Base-by-base conservation (phyloP, 2,888 invertebrate genomes). In the Monopis laevigella region DNA sequence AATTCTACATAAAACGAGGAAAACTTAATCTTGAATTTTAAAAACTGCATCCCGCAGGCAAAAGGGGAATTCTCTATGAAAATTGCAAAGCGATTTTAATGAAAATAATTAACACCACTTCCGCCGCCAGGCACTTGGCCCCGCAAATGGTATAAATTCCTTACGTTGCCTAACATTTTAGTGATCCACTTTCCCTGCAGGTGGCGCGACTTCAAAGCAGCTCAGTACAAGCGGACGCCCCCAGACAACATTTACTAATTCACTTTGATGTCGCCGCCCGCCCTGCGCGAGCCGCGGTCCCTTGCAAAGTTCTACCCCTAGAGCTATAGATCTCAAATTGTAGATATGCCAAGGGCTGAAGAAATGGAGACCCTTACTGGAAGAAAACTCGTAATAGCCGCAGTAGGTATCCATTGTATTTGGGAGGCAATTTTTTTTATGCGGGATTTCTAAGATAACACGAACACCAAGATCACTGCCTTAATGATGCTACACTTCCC, bases 211-310 rank as follows among this genome's bases (percentile, higher is more conserved):
- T 70, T 77, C 77, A 80, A 78, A 80, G 75, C 69, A 60, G 70
- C 69, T 72, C 66, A 44, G 35, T 18, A 75, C 72, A 71, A 71
- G 63, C 72, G 72, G 73, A 74, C 74, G 70, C 78, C 75, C 75
- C 69, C 65, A 75, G 74, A 77, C 75, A 78, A 77, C 77, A 74
- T 72, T 75, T 71, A 72, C 68, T 80, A 78, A 80, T 78, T 80
- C 75, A 67, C 78, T 80, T 80, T 80, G 77, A 80, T 77, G 73
- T 77, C 61, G 55, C 62, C 67, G 39, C 69, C 63, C 58, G 32
- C 32, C 32, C 32, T 58, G 50, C 54, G 50, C 58, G 14, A 47
- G 49, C 49, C 54, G 50, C 58, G 14, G 47, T 49, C 49, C 46
- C 51, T 51, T 54, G 49, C 50, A 52, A 14, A 14, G 14, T 14